Evolutionary conservation across 2,888 invertebrate species (phyloP).

Genomic region (Dichetophora obliterata): DNA sequence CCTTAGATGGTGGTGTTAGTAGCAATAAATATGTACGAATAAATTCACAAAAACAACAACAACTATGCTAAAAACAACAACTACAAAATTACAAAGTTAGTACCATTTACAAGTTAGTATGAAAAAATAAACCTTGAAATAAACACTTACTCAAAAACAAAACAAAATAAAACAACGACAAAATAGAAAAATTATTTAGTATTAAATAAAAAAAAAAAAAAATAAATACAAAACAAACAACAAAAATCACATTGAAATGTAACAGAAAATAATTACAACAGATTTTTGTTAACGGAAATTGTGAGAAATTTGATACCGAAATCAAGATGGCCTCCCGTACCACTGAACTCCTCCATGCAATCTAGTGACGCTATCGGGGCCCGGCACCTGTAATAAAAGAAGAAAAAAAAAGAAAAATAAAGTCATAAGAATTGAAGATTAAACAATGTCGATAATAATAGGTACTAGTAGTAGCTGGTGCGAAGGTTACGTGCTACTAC

Average conservation of each 20-base stretch:
- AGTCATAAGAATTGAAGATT: neutral
- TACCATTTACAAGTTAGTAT: too few species aligned
- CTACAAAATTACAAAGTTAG: conserved; percentile 13
- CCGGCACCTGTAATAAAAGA: conserved; percentile 78
- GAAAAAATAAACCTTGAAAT: conserved; percentile 22
- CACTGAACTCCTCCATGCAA: conserved; percentile 95
- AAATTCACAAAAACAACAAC: neutral
- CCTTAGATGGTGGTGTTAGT: neutral
- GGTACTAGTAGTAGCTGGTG: too few species aligned
- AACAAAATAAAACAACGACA: conserved; percentile 12
- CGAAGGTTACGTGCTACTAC: too few species aligned
- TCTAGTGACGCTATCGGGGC: conserved; percentile 93
- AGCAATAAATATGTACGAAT: conserved; percentile 6
- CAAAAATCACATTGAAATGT: conserved; percentile 17
- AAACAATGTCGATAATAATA: neutral
- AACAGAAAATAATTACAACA: conserved; percentile 11
- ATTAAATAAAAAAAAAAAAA: conserved; percentile 32
- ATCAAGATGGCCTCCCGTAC: conserved; percentile 72
- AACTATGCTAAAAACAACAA: conserved; percentile 33
- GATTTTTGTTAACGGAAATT: conserved; percentile 35
- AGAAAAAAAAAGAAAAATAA: neutral
- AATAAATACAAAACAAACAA: too few species aligned
- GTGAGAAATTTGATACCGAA: conserved; percentile 69
- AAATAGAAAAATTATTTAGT: conserved; percentile 28
- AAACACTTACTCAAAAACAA: neutral